Evolutionary conservation across 2,888 invertebrate species (phyloP).

Genomic region (Lycophotia porphyrea): DNA sequence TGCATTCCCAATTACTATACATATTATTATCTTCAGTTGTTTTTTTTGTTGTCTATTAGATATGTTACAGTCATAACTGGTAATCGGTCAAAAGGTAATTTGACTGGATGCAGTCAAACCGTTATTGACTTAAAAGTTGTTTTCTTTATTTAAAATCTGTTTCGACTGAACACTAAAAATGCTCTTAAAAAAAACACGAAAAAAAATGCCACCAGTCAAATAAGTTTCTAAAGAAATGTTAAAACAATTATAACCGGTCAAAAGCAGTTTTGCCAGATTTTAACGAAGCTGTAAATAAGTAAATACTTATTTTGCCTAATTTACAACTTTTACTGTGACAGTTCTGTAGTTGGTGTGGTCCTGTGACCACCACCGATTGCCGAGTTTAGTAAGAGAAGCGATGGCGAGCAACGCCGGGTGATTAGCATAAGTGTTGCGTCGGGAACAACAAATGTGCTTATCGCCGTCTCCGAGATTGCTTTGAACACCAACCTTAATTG

Average conservation of each 20-base stretch:
- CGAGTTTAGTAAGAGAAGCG: background rate
- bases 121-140: background rate
- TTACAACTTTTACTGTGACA: background rate
- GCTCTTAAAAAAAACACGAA: background rate
- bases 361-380: constrained; percentile 56
- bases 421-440: constrained; percentile 83
- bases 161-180: background rate
- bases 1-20: constrained; percentile 40
- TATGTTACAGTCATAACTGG: background rate
- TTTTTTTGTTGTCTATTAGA: constrained; percentile 24
- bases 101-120: background rate
- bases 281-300: background rate
- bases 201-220: background rate
- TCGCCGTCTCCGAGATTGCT: constrained; percentile 82
- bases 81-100: background rate
- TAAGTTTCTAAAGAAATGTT: background rate
- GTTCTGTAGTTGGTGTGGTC: too few species aligned
- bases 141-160: background rate
- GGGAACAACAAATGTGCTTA: constrained; percentile 86
- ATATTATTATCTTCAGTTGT: constrained; percentile 1
- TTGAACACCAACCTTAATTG: constrained; percentile 87
- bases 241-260: background rate
- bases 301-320: background rate
- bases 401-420: constrained; percentile 28
- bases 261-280: background rate